phyloP scores from a whole-genome alignment of 2,888 invertebrate species.

The Pteria penguin region DNA sequence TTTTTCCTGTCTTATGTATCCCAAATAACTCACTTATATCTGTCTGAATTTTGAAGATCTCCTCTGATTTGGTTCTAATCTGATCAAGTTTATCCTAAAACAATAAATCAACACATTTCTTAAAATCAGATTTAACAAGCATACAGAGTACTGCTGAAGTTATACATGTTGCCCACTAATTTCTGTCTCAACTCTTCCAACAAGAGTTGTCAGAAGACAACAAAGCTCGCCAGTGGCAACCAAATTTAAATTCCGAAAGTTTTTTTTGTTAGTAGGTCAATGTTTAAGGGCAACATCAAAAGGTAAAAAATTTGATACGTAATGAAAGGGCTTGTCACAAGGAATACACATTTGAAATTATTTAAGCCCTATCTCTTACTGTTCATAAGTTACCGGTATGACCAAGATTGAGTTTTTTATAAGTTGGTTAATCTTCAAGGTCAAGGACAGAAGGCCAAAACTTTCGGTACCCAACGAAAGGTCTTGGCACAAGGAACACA shows the following conservation, averaged over 20 bases:
- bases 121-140: no score
- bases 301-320: not conserved
- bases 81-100: conserved; percentile 66
- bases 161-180: no score
- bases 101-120: no score
- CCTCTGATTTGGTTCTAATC: conserved; percentile 62
- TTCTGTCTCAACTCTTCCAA: no score
- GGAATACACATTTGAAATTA: not conserved
- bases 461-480: not conserved
- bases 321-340: not conserved
- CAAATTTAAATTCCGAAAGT: no score
- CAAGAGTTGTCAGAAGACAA: no score
- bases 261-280: not conserved
- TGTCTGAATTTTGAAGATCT: conserved; percentile 69
- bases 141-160: no score
- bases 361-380: not conserved
- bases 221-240: no score
- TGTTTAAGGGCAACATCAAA: not conserved
- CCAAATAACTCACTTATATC: conserved; percentile 63
- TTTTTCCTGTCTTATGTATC: no score
- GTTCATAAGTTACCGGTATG: not conserved
- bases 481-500: not conserved
- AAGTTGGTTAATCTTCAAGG: not conserved
- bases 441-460: not conserved
- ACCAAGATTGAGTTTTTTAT: not conserved